Percentiles rank a stretch among this genome's conserved stretches.
Conservation (phyloP, 2,113 vertebrate genomes). For the Oreochromis tanganicae region DNA sequence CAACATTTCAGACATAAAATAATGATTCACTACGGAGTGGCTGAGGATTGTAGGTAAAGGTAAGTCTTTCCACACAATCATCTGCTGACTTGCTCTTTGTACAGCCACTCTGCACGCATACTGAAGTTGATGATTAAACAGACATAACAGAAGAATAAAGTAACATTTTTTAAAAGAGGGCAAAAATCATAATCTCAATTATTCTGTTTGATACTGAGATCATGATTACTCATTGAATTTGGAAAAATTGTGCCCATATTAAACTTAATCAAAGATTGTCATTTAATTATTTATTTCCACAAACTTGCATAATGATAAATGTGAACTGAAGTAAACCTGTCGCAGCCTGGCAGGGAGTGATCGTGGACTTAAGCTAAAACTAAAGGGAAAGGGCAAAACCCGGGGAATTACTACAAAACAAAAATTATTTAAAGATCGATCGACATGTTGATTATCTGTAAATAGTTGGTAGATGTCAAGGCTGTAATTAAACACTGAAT, state of each 20-base stretch:
- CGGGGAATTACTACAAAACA: background rate
- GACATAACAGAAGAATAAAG: background rate
- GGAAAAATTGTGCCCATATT: background rate
- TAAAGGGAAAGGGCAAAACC: background rate
- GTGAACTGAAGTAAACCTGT: background rate
- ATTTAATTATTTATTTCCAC: background rate
- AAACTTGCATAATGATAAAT: background rate
- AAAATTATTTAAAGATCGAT: background rate
- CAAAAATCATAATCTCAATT: background rate
- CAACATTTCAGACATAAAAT: background rate
- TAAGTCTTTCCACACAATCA: background rate
- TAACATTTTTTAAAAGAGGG: background rate
- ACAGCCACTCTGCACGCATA: background rate
- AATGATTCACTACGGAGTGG: background rate
- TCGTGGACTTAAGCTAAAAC: background rate
- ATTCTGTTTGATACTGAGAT: background rate
- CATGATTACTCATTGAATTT: background rate
- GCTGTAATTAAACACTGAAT: background rate
- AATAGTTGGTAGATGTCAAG: background rate
- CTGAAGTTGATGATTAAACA: background rate
- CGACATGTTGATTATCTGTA: background rate
- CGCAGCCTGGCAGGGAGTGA: background rate
- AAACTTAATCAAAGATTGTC: background rate
- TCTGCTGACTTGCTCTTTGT: background rate
- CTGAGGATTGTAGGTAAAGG: background rate